phyloP scores from a whole-genome alignment of 2,797 vertebrate species.

The Selene dorsalis region DNA sequence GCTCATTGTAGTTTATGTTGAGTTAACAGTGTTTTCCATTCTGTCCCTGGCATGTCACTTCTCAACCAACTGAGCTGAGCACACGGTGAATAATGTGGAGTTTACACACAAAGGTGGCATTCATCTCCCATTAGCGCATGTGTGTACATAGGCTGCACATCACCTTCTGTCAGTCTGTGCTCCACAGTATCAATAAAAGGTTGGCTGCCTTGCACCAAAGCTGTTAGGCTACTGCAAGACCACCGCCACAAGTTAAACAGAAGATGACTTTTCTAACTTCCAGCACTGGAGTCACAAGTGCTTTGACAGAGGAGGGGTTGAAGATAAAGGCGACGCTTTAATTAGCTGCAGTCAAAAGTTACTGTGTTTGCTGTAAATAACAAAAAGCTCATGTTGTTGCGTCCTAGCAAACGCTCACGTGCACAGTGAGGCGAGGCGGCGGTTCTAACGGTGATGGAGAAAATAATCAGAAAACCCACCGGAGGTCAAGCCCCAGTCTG shows the following conservation, averaged over 20 bases:
- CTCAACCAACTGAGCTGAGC: conserved; percentile 12
- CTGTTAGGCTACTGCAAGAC: not conserved
- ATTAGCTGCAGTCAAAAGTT: not conserved
- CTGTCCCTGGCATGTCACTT: conserved; percentile 16
- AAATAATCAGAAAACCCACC: not conserved
- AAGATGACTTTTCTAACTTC: not conserved
- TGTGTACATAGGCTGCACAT: conserved; percentile 44
- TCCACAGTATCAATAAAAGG: not conserved
- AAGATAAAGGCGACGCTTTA: not conserved
- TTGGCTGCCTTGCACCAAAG: no score
- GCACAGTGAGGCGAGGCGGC: not conserved
- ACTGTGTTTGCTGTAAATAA: not conserved
- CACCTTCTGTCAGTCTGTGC: conserved; percentile 33
- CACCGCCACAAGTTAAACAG: not conserved
- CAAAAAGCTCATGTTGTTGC: not conserved
- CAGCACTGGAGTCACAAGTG: not conserved
- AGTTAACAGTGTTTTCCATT: conserved; percentile 13
- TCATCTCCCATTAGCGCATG: conserved; percentile 45
- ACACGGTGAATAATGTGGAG: conserved; percentile 29
- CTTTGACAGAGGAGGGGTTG: not conserved
- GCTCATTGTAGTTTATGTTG: conserved; percentile 1
- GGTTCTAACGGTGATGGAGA: not conserved
- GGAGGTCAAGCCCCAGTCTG: not conserved
- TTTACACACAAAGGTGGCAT: conserved; percentile 60
- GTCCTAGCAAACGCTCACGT: not conserved